Base-by-base conservation (phyloP, 1,140 invertebrate species). In the Plutomurus gul region DNA sequence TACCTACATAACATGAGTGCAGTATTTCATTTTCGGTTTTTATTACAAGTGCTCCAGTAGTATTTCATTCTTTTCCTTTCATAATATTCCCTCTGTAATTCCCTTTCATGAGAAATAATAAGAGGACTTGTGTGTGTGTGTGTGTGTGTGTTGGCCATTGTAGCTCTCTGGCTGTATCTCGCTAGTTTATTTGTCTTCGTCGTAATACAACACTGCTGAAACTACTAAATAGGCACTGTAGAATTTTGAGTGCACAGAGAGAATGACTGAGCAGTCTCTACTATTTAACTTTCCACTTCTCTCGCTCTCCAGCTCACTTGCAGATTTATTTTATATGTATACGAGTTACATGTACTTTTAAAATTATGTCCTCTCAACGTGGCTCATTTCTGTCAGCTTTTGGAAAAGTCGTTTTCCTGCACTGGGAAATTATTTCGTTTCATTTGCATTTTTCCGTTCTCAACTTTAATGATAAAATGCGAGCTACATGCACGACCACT, bases 21-120 rank as follows among this genome's bases (percentile, higher is more conserved):
- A n/a, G n/a, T 72, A 40, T 72, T 72, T 72, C 70, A 72, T 72
- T 72, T 70, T 72, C 70, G 20, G 70, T 40, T 72, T 72, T 72
- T 72, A 72, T 72, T 72, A 72, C 36, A n/a, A 40, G 36, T 22
- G 16, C 25, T 40, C 70, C 40, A 18, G 22, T 40, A 3, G 36
- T 40, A 36, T 20, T 72, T 72, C 39, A 2, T 56, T 10, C n/a
- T 39, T 72, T 72, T 72, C 70, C 39, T 46, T 40, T 46, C 39
- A 40, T 22, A 43, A 72, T 72, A 40, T 25, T 72, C 37, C 36
- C 22, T 25, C 25, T 65, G 27, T 33, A 65, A 33, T 33, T 65
- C 27, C 27, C 27, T 65, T 65, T 65, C 56, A 65, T 16, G 16
- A 36, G 30, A 65, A 65, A 65, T 65, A 65, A 33, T 30, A 65